Percentiles rank a stretch among this genome's conserved stretches.
Evolutionary conservation across 2,113 vertebrate genomes (phyloP).

Genomic region (Anthoscopus minutus): DNA sequence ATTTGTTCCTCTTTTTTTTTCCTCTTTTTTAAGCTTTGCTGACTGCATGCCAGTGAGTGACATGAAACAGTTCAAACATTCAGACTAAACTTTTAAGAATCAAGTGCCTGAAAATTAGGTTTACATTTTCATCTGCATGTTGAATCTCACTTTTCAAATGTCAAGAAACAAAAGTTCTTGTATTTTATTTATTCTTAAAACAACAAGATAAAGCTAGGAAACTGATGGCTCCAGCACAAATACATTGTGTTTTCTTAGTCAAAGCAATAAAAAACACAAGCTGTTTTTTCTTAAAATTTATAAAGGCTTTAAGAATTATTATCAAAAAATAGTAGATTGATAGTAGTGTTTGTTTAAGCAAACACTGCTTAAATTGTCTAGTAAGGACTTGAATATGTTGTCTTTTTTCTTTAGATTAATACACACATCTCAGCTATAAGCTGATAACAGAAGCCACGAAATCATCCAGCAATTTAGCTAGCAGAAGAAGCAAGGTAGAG

Average conservation of each 20-base stretch:
- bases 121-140: background rate
- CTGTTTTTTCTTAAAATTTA: background rate
- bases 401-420: background rate
- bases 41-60: background rate
- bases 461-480: background rate
- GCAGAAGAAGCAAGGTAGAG: background rate
- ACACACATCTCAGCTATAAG: background rate
- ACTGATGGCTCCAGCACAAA: background rate
- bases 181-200: background rate
- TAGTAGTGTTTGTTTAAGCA: too few relatives aligned
- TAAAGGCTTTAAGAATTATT: background rate
- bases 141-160: background rate
- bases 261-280: background rate
- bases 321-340: background rate
- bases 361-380: background rate
- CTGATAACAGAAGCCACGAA: background rate
- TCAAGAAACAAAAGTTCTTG: background rate
- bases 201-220: background rate
- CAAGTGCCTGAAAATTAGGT: background rate
- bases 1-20: background rate
- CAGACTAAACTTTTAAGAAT: background rate
- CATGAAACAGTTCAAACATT: background rate
- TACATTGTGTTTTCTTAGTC: background rate
- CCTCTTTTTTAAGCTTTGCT: background rate
- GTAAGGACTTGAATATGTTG: background rate